Evolutionary conservation across 2,797 vertebrate species (phyloP).

Genomic region (Anas bahamensis): DNA sequence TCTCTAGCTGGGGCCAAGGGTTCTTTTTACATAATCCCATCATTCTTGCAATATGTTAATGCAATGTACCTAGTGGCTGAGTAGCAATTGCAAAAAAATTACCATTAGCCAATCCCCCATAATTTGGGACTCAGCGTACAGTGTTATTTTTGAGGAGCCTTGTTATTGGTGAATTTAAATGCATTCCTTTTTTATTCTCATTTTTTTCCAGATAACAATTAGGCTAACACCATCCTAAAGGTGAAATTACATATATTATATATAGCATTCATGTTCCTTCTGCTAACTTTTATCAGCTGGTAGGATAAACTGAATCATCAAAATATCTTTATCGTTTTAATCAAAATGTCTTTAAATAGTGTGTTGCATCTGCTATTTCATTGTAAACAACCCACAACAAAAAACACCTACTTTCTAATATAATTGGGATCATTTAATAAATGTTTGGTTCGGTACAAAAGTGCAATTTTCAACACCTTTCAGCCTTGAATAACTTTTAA

Average conservation of each 20-base stretch:
- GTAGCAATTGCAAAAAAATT: not conserved
- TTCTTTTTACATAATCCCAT: constrained; percentile 52
- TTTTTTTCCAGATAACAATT: not conserved
- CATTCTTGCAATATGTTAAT: constrained; percentile 23
- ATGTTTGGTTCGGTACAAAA: not conserved
- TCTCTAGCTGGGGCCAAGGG: constrained; percentile 39
- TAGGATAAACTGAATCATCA: not conserved
- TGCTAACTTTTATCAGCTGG: not conserved
- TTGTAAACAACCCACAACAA: not conserved
- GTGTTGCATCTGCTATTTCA: not conserved
- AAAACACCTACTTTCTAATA: not conserved
- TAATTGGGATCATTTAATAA: not conserved
- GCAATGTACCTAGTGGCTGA: not conserved
- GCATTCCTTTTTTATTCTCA: not conserved
- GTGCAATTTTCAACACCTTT: not conserved
- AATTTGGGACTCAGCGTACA: not conserved
- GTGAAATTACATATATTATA: not conserved
- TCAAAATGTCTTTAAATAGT: not conserved
- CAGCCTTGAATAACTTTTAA: not conserved
- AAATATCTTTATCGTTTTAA: not conserved
- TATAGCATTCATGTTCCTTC: not conserved
- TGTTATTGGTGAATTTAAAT: not conserved
- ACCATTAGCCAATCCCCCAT: not conserved
- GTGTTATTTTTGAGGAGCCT: not conserved
- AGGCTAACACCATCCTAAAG: not conserved